Evolutionary conservation across 2,888 invertebrate genomes (phyloP), one percentile per base, ranked within the genome.

Genomic region (Anoncus sp.): DNA sequence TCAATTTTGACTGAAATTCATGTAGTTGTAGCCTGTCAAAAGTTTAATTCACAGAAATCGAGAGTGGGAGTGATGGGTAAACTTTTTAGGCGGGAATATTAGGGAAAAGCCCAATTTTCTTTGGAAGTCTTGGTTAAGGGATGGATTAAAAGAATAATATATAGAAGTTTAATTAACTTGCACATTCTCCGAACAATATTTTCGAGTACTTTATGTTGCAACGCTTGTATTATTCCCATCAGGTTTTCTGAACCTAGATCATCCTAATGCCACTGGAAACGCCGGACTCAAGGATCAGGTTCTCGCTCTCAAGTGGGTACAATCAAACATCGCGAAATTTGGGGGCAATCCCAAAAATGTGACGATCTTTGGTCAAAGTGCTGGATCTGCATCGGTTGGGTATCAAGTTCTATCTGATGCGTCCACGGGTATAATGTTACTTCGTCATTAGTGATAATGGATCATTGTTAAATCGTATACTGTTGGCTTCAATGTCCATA

Each of bases 281-380:
- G 82, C 76, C 24, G 87, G 82, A n/a, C 70, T 87, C 2, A 92
- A 92, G 85, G 93, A 93, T 82, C 93, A 93, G 89, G 92, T 92
- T 7, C 88, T 91, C 81, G 93, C 92, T 14, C 87, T 93, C 0
- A 93, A 92, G 84, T 93, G 93, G 93, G 88, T 93, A 0, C 90
- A 93, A 78, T 82, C 89, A 49, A 93, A 93, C 82, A 93, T 93
- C 27, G 75, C 75, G 1, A 87, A 90, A 12, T 93, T 93, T 81
- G 92, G 92, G 38, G 93, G 93, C 5, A 90, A 93, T 83, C 91
- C 92, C 2, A 86, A 91, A 2, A 92, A 92, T 85, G 92, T 93
- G 0, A 93, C 93, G 2, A 89, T 93, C 73, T 92, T 93, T 83
- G 93, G 93, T 18, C 86, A 93, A 7, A 93, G 93, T 84, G 93